Evolutionary conservation across 2,888 invertebrate genomes (phyloP).

Genomic region (Dilophus febrilis): DNA sequence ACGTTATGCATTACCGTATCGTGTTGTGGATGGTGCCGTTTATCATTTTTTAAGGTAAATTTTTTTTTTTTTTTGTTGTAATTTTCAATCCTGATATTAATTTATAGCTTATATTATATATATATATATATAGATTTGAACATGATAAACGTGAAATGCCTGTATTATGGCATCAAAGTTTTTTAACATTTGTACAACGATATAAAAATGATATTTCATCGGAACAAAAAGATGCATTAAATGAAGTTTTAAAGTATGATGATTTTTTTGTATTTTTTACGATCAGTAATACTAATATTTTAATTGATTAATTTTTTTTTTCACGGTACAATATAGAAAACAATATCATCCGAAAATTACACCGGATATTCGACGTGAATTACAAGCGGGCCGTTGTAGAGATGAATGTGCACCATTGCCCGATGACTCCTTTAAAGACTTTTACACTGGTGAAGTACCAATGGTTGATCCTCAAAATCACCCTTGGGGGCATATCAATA

Average conservation of each 20-base stretch:
- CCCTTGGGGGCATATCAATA: too few relatives aligned
- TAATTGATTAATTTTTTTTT: background rate
- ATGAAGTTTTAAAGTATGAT: constrained; percentile 51
- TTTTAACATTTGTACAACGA: constrained; percentile 83
- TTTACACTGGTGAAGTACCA: too few relatives aligned
- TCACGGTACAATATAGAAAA: constrained; percentile 17
- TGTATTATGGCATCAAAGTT: constrained; percentile 92
- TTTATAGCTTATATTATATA: constrained; percentile 1
- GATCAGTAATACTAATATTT: too few relatives aligned
- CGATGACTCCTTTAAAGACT: too few relatives aligned
- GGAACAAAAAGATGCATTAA: constrained; percentile 77
- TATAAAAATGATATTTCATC: constrained; percentile 89
- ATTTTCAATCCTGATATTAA: background rate
- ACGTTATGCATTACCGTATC: constrained; percentile 90
- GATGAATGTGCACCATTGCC: too few relatives aligned
- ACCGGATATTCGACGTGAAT: constrained; percentile 66
- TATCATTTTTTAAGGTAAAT: constrained; percentile 79
- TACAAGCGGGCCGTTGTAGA: constrained; percentile 66
- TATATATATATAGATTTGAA: constrained; percentile 46
- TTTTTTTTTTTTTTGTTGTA: constrained; percentile 3
- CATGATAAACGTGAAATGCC: constrained; percentile 70
- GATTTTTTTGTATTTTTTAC: too few relatives aligned
- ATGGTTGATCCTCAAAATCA: too few relatives aligned
- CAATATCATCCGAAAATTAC: constrained; percentile 35
- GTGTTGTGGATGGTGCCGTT: constrained; percentile 87